phyloP scores from a whole-genome alignment of 2,113 vertebrate species.

The Strix uralensis region DNA sequence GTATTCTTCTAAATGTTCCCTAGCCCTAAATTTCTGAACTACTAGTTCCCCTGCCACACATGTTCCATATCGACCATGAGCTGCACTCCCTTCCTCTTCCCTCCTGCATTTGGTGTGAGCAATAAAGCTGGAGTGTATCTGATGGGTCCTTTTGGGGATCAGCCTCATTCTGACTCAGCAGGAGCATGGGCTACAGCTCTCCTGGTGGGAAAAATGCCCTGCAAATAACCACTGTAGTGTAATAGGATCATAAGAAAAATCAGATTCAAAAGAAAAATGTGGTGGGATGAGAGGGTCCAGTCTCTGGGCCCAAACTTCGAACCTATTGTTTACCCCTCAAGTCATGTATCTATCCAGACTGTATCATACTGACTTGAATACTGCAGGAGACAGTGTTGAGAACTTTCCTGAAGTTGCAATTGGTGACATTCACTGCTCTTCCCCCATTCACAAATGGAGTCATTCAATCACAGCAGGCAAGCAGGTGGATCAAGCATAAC shows the following conservation, averaged over 20 bases:
- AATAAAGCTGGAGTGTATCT: background rate
- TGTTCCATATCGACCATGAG: background rate
- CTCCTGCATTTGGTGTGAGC: background rate
- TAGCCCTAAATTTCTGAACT: background rate
- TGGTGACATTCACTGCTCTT: background rate
- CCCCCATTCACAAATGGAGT: background rate
- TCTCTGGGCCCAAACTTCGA: background rate
- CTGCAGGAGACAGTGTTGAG: background rate
- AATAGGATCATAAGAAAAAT: background rate
- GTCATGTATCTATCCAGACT: background rate
- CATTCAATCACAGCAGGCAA: background rate
- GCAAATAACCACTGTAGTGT: background rate
- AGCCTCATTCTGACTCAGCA: background rate
- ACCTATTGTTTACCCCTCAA: background rate
- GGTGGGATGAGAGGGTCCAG: background rate
- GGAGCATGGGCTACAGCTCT: background rate
- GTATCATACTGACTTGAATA: background rate
- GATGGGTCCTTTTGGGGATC: background rate
- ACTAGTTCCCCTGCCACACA: background rate
- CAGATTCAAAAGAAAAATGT: background rate
- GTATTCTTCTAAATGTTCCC: background rate
- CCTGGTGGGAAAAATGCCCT: background rate
- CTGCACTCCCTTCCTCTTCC: background rate
- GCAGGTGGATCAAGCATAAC: background rate
- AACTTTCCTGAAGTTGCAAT: background rate